These are phyloP conservation scores for Embiotoca jacksoni DNA, from an alignment of 2,113 vertebrate species.

Conservation along the genomic window DNA sequence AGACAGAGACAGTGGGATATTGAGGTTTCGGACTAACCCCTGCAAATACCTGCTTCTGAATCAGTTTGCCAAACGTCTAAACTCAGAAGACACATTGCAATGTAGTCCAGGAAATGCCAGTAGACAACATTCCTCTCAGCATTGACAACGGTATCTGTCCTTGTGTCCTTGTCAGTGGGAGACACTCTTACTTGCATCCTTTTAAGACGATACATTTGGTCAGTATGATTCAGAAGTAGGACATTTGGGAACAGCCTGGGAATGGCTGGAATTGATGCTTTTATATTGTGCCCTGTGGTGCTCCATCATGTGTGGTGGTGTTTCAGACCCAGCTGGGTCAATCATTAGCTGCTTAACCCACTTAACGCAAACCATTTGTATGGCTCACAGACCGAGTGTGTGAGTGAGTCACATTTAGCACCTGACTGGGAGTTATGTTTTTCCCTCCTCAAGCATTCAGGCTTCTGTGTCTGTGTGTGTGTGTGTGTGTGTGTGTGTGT, in stretches of 20 bases:
- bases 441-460: slow-evolving; percentile 26
- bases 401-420: slow-evolving; percentile 67
- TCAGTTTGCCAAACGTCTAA: background rate
- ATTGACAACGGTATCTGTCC: background rate
- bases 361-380: slow-evolving; percentile 66
- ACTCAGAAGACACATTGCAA: background rate
- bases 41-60: too few species aligned
- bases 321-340: slow-evolving; percentile 41
- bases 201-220: background rate
- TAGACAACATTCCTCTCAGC: background rate
- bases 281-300: slow-evolving; percentile 17
- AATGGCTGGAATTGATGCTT: background rate
- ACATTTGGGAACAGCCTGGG: background rate
- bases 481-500: background rate
- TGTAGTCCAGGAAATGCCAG: background rate
- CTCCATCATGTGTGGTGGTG: slow-evolving; percentile 26
- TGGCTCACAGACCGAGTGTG: slow-evolving; percentile 47
- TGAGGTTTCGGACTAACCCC: background rate
- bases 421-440: slow-evolving; percentile 69
- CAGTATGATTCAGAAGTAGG: background rate
- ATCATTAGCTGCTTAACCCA: slow-evolving; percentile 71
- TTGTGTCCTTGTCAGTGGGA: background rate
- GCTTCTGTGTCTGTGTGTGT: slow-evolving; percentile 15
- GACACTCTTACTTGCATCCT: background rate
- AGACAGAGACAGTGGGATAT: background rate